These are phyloP conservation scores for Palloptera scutellata DNA, from an alignment of 2,888 invertebrate genomes.

Conservation along the genomic window DNA sequence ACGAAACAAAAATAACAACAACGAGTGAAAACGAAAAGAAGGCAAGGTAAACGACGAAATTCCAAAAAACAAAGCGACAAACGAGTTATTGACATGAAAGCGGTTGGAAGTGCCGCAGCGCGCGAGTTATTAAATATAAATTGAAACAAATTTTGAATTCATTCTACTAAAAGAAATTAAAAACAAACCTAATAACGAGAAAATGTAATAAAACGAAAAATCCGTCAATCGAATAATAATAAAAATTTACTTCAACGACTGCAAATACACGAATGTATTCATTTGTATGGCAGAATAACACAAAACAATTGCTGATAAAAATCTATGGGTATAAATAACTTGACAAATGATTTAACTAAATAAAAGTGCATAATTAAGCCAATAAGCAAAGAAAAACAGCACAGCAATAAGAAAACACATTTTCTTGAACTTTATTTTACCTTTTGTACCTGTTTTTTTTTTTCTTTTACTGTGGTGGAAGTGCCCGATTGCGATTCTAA, in stretches of 20 bases:
- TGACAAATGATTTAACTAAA: too few species aligned
- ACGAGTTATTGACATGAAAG: constrained; percentile 50
- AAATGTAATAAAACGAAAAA: too few species aligned
- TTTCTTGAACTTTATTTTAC: background rate
- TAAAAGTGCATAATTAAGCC: too few species aligned
- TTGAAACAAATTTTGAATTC: too few species aligned
- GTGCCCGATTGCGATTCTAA: constrained; percentile 26
- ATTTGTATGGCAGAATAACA: background rate
- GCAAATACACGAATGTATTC: too few species aligned
- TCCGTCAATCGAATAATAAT: too few species aligned
- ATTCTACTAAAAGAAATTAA: too few species aligned
- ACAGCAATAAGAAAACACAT: constrained; percentile 5
- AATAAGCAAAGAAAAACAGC: too few species aligned
- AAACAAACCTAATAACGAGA: too few species aligned
- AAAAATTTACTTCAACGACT: too few species aligned
- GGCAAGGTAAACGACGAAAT: constrained; percentile 38
- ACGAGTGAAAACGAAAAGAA: constrained; percentile 23
- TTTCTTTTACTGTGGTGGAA: background rate
- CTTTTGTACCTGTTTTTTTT: background rate
- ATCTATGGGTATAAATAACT: too few species aligned
- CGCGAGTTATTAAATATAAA: constrained; percentile 16
- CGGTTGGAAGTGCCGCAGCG: constrained; percentile 35
- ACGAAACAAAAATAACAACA: constrained; percentile 14
- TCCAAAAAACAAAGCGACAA: constrained; percentile 41
- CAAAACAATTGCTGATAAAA: background rate